Base-by-base conservation (phyloP, 1,140 invertebrate genomes). In the Lanistes nyassanus region DNA sequence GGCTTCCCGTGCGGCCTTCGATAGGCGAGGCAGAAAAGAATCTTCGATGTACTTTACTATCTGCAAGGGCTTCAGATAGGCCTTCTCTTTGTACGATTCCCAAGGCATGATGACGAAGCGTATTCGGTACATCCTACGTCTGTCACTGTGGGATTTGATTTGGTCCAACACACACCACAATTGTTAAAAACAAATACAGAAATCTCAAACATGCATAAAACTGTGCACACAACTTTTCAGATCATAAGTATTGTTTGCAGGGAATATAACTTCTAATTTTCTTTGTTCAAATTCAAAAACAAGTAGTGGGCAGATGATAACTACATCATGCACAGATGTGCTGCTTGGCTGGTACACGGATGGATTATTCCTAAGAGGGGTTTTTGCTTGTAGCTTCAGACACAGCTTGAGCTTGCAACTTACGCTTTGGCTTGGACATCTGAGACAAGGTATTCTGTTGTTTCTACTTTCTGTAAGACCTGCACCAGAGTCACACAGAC, bases 41-140 rank as follows among this genome's bases (percentile, higher is more conserved):
- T 72, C 53, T 16, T 66, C 77, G 13, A 78, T 66, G 37, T 53
- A 65, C 51, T 37, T 62, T 19, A 75, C 36, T 6, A 78, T 67
- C 16, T 19, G 26, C 47, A 53, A 66, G 7, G 47, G 74, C 6
- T 51, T 75, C 29, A 78, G 36, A 13, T 78, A 4, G 23, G 60
- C 34, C 37, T 72, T 72, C 26, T 72, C 70, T 19, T 55, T 72
- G 70, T 60, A 60, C 34, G n/a, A 39, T 19, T 62, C 56, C 29
- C 26, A 26, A 23, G 70, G 70, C 3, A 72, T 26, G 16, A 72
- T 37, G 16, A 23, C 23, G 6, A 72, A 62, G 16, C 34, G 70
- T 36, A 72, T 42, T 26, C 36, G 31, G 36, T 72, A 72, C 55
- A 72, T 23, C 21, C 55, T 60, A 37, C 60, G 36, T 16, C 36